phyloP scores from a whole-genome alignment of 2,888 invertebrate species.

The Archaeoteleia sp. region DNA sequence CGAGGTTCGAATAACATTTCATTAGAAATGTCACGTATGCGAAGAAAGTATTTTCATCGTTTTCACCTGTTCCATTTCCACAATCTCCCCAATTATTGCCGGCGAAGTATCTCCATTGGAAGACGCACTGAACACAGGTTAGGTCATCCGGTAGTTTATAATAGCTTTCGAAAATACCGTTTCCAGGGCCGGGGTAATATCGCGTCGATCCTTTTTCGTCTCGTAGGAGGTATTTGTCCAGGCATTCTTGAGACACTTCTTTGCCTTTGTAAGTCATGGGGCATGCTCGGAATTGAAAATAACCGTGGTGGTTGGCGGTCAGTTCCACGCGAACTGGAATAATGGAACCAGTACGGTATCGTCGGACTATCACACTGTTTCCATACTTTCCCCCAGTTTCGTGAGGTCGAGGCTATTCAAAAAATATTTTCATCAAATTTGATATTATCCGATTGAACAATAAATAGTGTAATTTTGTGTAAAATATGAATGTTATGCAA shows the following conservation, averaged over 20 bases:
- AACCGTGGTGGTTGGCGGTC: slow-evolving; percentile 92
- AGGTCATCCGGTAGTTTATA: slow-evolving; percentile 80
- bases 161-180: slow-evolving; percentile 86
- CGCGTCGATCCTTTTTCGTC: slow-evolving; percentile 77
- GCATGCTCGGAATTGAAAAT: slow-evolving; percentile 90
- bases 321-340: slow-evolving; percentile 87
- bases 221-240: slow-evolving; percentile 82
- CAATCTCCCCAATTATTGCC: slow-evolving; percentile 77
- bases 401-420: slow-evolving; percentile 82
- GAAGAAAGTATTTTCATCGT: neutral
- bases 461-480: slow-evolving; percentile 19
- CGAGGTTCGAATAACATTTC: no score
- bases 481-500: no score
- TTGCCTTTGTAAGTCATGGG: slow-evolving; percentile 79
- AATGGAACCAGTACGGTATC: slow-evolving; percentile 81
- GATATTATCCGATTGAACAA: no score
- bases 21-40: no score
- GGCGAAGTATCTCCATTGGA: slow-evolving; percentile 93
- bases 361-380: slow-evolving; percentile 87
- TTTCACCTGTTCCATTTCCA: slow-evolving; percentile 70
- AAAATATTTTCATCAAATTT: no score
- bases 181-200: slow-evolving; percentile 86
- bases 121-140: slow-evolving; percentile 87
- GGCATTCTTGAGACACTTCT: slow-evolving; percentile 84
- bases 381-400: slow-evolving; percentile 90